Conservation (phyloP, 2,888 invertebrate species). For the Epinotia nisella region DNA sequence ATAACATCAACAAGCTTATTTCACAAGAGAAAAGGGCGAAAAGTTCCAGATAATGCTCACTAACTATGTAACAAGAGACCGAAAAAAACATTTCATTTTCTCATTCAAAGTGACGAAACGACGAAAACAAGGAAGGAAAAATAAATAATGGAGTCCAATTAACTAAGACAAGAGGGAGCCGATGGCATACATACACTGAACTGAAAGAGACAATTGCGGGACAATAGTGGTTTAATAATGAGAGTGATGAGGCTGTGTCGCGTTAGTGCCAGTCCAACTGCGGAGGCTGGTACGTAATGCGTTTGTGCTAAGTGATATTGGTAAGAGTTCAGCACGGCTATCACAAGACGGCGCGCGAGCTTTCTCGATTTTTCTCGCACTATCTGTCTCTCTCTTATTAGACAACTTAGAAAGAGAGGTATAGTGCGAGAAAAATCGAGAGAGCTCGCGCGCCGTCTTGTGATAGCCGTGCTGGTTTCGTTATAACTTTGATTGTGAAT, state of each 20-base stretch:
- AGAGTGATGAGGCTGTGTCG: constrained; percentile 1
- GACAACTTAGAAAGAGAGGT: too few species aligned
- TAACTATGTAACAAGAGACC: constrained; percentile 56
- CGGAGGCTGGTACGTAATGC: not conserved
- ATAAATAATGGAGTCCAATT: constrained; percentile 73
- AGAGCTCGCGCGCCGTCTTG: too few species aligned
- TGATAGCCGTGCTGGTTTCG: too few species aligned
- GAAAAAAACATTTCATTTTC: constrained; percentile 62
- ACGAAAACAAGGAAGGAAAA: constrained; percentile 62
- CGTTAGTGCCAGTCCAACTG: not conserved
- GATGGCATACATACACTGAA: constrained; percentile 47
- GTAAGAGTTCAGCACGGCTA: not conserved
- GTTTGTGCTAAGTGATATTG: not conserved
- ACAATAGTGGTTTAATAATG: constrained; percentile 36
- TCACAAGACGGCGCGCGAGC: too few species aligned
- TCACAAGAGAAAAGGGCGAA: constrained; percentile 36
- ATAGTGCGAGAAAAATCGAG: too few species aligned
- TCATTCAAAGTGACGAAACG: constrained; percentile 59
- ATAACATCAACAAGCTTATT: constrained; percentile 43
- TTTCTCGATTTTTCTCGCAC: too few species aligned
- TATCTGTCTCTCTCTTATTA: too few species aligned
- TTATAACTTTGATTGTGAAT: not conserved
- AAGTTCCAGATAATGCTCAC: constrained; percentile 48
- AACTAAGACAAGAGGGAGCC: constrained; percentile 62
- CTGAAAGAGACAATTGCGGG: constrained; percentile 40